Base-by-base conservation (phyloP, 2,113 vertebrate species). In the Anser brachyrhynchus region DNA sequence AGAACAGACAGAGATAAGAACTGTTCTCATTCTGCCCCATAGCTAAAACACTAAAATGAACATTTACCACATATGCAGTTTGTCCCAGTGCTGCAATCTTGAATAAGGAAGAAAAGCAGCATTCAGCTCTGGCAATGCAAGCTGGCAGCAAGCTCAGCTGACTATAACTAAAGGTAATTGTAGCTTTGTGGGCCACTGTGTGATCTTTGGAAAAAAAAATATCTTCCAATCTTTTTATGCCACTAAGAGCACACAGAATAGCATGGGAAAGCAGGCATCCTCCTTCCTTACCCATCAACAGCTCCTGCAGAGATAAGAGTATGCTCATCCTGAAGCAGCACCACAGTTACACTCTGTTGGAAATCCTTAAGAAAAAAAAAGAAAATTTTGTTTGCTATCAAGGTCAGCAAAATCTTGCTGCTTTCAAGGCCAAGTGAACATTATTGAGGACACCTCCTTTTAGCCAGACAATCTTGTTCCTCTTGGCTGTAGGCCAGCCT, bases 261-360 rank as follows among this genome's bases (percentile, higher is more conserved):
- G 80, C 22, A 59, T 9, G 77, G 66, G 46, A 52, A 95, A 89
- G 33, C 28, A 58, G 9, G 33, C 15, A 35, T 79, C 44, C 51
- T 81, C 43, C 52, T 29, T 96, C 66, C 98, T 98, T 98, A 99
- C 99, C 99, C 99, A 89, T 99, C 99, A 54, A 99, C 99, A 18
- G 99, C 99, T 92, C 99, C 99, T 8, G 99, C 98, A 39, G 99
- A 99, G 87, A 99, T 98, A 84, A 99, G 98, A 8, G 98, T 99
- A 95, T 99, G 98, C 73, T 99, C 98, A 5, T 99, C 99, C 78
- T 98, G 98, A 97, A 99, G 99, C 87, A 99, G 93, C 91, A 99
- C 99, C 86, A 99, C 99, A 1, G 99, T 99, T 75, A 99, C 99
- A 52, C 99, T 99, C 96, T 99, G 99, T 96, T 99, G 99, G 79